Evolutionary conservation across 2,113 vertebrate genomes (phyloP), one percentile per base, ranked within the genome.

Genomic region (Rallus limicola): DNA sequence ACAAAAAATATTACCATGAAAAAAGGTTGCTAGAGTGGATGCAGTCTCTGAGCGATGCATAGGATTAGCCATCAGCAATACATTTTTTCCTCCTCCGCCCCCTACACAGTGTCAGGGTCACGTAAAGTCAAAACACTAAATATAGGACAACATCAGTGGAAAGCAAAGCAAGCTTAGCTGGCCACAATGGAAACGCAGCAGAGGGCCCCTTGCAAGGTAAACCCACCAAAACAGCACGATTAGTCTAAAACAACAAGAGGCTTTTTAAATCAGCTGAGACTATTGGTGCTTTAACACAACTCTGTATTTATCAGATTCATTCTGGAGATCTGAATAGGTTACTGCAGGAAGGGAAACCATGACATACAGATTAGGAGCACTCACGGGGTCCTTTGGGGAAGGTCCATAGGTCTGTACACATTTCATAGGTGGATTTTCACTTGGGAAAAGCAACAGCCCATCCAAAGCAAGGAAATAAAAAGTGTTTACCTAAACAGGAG

Each of bases 1-100:
- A 94, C 94, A 95, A 86, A 95, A 96, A 94, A 90, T 94, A 94
- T 95, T 92, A 95, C 88, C 86, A 94, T 94, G 81, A 93, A 81
- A 90, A 96, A 94, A 79, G 86, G 70, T 56, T 76, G 77, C 67
- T 80, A 15, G 80, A 97, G 84, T 79, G 81, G 89, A 78, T 5
- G 7, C 65, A 84, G 74, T 9, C 67, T 90, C 62, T 14, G 59
- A 81, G 72, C 77, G 87, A 87, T 70, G 83, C 88, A 75, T 8
- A 91, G 92, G 77, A 96, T 95, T 94, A 95, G 83, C 93, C 90
- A 79, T 82, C 67, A 97, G 92, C 88, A 84, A 89, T 75, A 72
- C 74, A 69, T 67, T 86, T 92, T 93, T 90, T 85, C 90, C 86
- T 88, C 46, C 95, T 70, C 86, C 92, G 91, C 81, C 86, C 91